Percentiles rank a stretch among this genome's conserved stretches.
Evolutionary conservation across 2,113 vertebrate genomes (phyloP).

Genomic region (Cichladusa arquata): DNA sequence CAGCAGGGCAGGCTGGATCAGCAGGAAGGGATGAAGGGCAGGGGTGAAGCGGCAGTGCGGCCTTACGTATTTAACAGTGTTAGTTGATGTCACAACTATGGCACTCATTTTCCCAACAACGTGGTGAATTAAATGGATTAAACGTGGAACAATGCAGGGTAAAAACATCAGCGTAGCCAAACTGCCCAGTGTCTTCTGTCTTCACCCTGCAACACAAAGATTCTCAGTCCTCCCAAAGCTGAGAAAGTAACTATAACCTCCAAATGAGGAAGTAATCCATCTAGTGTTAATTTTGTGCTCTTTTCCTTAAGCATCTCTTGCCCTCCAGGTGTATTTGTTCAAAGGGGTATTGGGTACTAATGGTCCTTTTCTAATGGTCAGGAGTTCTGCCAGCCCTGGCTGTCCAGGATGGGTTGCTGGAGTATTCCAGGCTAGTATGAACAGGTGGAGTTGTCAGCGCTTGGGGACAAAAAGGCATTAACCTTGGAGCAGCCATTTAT

Average conservation of each 20-base stretch:
- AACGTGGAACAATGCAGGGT: not conserved
- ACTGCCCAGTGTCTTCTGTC: not conserved
- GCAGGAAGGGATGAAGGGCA: not conserved
- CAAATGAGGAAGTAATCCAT: not conserved
- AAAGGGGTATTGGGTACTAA: not conserved
- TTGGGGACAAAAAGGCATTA: not conserved
- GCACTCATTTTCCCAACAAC: not conserved
- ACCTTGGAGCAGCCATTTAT: not conserved
- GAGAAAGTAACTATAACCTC: not conserved
- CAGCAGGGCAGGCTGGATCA: not conserved
- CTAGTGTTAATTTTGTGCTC: not conserved
- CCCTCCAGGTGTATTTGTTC: not conserved
- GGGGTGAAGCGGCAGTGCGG: rapidly evolving
- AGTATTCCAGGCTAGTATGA: not conserved
- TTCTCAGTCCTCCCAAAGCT: not conserved
- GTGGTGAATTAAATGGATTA: not conserved
- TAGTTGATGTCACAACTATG: not conserved
- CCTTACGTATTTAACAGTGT: not conserved
- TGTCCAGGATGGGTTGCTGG: not conserved
- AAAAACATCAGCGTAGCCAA: not conserved
- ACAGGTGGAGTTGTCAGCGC: not conserved
- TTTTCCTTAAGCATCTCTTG: not conserved
- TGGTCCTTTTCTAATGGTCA: not conserved
- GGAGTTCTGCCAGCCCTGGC: not conserved
- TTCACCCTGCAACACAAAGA: not conserved